phyloP scores from a whole-genome alignment of 2,888 invertebrate genomes.

The Nomada ferruginata region DNA sequence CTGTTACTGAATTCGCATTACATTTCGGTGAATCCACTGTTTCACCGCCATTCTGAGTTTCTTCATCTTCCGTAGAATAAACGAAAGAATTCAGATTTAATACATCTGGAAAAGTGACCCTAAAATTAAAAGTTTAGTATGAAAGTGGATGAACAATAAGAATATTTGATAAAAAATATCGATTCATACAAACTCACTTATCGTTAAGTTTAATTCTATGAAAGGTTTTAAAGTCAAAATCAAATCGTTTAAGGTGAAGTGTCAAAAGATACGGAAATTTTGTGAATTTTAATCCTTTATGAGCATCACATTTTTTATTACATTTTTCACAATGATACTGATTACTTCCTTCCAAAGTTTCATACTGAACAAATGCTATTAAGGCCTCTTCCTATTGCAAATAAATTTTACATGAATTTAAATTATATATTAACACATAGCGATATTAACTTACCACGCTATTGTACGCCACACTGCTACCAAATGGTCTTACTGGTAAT shows the following conservation, averaged over 20 bases:
- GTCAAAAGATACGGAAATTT: constrained; percentile 94
- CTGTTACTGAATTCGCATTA: constrained; percentile 89
- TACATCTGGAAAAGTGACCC: constrained; percentile 92
- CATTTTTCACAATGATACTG: constrained; percentile 95
- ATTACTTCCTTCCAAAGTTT: constrained; percentile 92
- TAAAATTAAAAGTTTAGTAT: constrained; percentile 80
- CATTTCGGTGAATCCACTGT: constrained; percentile 85
- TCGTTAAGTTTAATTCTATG: constrained; percentile 95
- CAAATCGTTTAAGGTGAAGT: constrained; percentile 94
- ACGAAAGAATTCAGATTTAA: constrained; percentile 92
- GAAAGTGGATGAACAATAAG: constrained; percentile 19
- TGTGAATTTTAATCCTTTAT: constrained; percentile 94
- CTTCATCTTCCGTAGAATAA: constrained; percentile 77
- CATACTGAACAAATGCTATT: constrained; percentile 92
- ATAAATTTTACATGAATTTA: constrained; percentile 14
- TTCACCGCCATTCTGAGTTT: constrained; percentile 84
- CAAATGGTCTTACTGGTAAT: constrained; percentile 93
- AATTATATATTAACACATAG: constrained; percentile 10
- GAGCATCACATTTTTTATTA: constrained; percentile 94
- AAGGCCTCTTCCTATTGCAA: constrained; percentile 90
- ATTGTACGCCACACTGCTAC: constrained; percentile 90
- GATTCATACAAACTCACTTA: constrained; percentile 86
- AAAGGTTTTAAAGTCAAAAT: constrained; percentile 94
- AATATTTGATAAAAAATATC: constrained; percentile 1
- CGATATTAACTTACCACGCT: constrained; percentile 87